Base-by-base conservation (phyloP, 2,113 vertebrate genomes). In the Empidonax traillii region DNA sequence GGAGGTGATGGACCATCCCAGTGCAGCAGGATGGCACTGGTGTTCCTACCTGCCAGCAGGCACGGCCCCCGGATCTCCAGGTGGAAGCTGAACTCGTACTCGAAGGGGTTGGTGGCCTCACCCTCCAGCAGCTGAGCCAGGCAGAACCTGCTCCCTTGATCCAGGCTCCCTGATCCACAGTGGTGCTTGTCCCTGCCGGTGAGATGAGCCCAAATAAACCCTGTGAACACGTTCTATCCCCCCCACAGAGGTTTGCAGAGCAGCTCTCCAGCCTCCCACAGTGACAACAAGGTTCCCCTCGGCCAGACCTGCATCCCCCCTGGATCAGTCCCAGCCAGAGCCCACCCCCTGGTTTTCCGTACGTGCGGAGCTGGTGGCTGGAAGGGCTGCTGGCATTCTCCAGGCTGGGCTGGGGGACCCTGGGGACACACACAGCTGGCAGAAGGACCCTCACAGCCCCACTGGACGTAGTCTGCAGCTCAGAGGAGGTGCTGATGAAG, bases 11-110 rank as follows among this genome's bases (percentile, higher is more conserved):
- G 58, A 33, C 16, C 25, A 69, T 35, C 33, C 85, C 28, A 8
- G 27, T 3, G 44, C 55, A 23, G 53, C 43, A 84, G 68, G 47
- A 39, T 4, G 6, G 69, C 46, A 33, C 41, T 2, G 3, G 51
- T 1, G 8, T 9, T 74, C 96, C 97, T 86, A 99, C 99, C 99
- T 98, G 99, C 99, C 0, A 99, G 98, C 52, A 99, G 97, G 67
- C 99, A 99, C 0, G 99, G 99, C 14, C 98, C 99, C 3, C 98
- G 97, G 88, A 99, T 99, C 98, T 99, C 99, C 95, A 99, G 97
- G 69, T 99, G 98, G 96, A 99, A 99, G 97, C 97, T 99, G 90
- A 99, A 99, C 71, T 99, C 98, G 0, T 99, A 99, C 92, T 99
- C 99, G 8, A 97, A 99, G 88, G 99, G 99, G 97, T 99, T 99